Percentiles rank a stretch among this genome's conserved stretches.
These are phyloP conservation scores for Onchidella celtica DNA, from an alignment of 2,888 invertebrate species.

Conservation along the genomic window DNA sequence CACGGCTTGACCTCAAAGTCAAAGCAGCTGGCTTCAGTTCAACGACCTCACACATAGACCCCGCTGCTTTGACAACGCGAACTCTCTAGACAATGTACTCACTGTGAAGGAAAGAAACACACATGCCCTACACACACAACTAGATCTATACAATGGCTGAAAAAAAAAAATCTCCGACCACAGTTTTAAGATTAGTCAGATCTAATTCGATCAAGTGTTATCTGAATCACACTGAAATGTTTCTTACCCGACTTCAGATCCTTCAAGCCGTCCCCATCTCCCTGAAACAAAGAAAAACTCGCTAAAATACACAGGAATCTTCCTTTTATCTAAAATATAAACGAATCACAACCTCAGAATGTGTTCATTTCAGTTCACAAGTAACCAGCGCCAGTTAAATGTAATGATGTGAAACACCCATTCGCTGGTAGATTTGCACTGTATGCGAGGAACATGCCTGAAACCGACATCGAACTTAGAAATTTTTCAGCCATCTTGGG, in stretches of 20 bases:
- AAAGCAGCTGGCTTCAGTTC: background rate
- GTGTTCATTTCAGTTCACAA: background rate
- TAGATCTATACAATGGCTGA: too few relatives aligned
- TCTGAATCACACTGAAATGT: too few relatives aligned
- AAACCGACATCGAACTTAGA: slow-evolving; percentile 50
- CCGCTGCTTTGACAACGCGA: background rate
- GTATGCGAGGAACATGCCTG: too few relatives aligned
- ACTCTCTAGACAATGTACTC: background rate
- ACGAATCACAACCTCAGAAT: background rate
- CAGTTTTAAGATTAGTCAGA: too few relatives aligned
- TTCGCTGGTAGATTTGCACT: too few relatives aligned
- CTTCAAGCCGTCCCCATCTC: slow-evolving; percentile 5
- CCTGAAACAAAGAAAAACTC: slow-evolving; percentile 33
- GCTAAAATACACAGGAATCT: background rate
- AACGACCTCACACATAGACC: background rate
- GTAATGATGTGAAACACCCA: background rate
- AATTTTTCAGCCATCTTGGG: slow-evolving; percentile 51
- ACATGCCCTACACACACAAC: too few relatives aligned
- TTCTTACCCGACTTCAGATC: slow-evolving; percentile 36
- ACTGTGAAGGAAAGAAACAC: too few relatives aligned
- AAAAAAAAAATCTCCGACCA: too few relatives aligned
- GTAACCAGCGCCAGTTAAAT: background rate
- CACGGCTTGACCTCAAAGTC: too few relatives aligned
- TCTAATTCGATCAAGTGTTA: too few relatives aligned
- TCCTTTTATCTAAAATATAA: background rate